phyloP scores from a whole-genome alignment of 1,140 invertebrate species.

The Aphelenchoides avenae region DNA sequence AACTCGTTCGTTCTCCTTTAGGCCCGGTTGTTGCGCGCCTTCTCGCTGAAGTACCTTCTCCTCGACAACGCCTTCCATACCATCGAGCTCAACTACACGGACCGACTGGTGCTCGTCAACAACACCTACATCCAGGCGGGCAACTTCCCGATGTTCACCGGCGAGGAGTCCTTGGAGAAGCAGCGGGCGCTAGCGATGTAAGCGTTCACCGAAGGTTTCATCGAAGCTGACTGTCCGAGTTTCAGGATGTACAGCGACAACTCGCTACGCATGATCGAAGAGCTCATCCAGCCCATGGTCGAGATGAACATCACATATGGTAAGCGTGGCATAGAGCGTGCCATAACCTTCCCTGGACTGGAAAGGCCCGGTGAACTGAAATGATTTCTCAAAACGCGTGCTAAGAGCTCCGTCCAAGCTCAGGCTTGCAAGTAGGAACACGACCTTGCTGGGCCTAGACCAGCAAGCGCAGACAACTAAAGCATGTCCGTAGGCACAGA shows the following conservation, averaged over 20 bases:
- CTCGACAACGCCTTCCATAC: constrained; percentile 54
- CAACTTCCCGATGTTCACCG: constrained; percentile 7
- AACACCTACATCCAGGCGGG: constrained; percentile 34
- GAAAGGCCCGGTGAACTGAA: no score
- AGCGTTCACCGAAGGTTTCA: constrained; percentile 12
- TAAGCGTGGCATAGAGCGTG: no score
- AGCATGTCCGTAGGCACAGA: no score
- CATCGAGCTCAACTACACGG: constrained; percentile 38
- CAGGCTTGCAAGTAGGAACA: no score
- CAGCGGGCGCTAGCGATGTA: constrained; percentile 29
- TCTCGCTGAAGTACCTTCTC: constrained; percentile 44
- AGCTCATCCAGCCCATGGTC: constrained; percentile 30
- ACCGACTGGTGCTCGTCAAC: constrained; percentile 41
- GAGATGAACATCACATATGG: constrained; percentile 26
- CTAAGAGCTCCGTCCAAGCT: no score
- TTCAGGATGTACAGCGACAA: constrained; percentile 33
- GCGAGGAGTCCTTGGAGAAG: constrained; percentile 15
- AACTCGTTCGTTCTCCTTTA: no score
- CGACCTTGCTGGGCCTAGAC: no score
- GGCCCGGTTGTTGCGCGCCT: constrained; percentile 44
- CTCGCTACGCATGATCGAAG: constrained; percentile 26
- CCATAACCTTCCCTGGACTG: no score
- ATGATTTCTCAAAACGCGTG: no score
- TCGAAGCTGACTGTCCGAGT: not conserved
- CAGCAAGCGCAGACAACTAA: no score